Conservation (phyloP, 2,113 vertebrate genomes). For the Callipepla californica region DNA sequence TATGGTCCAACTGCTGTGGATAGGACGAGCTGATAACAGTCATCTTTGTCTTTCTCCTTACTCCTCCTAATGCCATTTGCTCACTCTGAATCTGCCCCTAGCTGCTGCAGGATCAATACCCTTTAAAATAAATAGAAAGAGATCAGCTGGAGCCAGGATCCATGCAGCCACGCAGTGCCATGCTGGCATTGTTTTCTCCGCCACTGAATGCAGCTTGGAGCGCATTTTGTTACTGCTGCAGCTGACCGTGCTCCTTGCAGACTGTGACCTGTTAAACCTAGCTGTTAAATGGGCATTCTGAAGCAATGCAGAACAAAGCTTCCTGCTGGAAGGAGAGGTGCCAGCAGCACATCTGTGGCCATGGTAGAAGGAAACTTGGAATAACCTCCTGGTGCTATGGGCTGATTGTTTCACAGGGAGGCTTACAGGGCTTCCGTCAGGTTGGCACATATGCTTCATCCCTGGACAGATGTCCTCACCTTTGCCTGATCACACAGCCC, state of each 20-base stretch:
- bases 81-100: not conserved
- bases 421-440: not conserved
- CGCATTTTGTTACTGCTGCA: not conserved
- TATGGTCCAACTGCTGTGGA: not conserved
- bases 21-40: not conserved
- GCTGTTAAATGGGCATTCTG: not conserved
- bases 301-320: not conserved
- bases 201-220: not conserved
- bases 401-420: not conserved
- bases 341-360: not conserved
- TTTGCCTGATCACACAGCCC: conserved; percentile 30
- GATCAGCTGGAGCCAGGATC: not conserved
- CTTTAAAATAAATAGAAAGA: not conserved
- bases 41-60: not conserved
- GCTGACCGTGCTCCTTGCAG: conserved; percentile 15
- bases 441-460: not conserved
- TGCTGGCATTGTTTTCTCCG: not conserved
- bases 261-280: conserved; percentile 28
- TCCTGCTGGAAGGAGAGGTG: not conserved
- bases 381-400: not conserved
- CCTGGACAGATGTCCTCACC: not conserved
- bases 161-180: not conserved
- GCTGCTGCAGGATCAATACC: not conserved
- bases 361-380: not conserved
- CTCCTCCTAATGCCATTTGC: not conserved